Percentiles rank a stretch among this genome's conserved stretches.
phyloP scores from a whole-genome alignment of 1,140 invertebrate genomes.

The Chrysomallon squamiferum region DNA sequence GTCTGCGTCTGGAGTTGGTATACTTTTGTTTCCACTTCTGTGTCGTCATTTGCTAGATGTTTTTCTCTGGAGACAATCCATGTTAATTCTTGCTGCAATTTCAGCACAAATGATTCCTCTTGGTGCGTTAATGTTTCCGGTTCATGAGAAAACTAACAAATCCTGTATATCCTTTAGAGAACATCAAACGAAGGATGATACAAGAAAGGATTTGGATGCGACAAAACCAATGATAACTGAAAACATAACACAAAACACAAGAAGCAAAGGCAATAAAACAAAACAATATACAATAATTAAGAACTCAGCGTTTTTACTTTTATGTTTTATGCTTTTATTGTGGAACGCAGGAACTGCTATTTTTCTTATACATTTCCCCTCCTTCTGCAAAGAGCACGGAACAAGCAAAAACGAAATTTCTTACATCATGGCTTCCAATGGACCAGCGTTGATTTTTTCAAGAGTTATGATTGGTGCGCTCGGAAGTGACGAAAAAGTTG shows the following conservation, averaged over 20 bases:
- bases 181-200: neutral
- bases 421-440: constrained; percentile 3
- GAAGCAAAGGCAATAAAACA: neutral
- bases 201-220: no score
- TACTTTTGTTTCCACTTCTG: constrained; percentile 1
- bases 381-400: neutral
- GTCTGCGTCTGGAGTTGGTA: constrained; percentile 15
- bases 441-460: neutral
- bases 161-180: neutral
- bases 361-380: constrained; percentile 8
- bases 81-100: neutral
- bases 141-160: neutral
- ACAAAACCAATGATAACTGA: neutral
- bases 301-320: neutral
- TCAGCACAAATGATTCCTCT: constrained; percentile 5
- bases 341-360: neutral
- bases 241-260: no score
- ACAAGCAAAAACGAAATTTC: neutral
- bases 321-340: constrained; percentile 5
- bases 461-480: constrained; percentile 9
- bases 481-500: constrained; percentile 5
- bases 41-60: constrained; percentile 11
- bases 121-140: constrained; percentile 8
- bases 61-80: constrained; percentile 6
- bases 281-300: neutral